Base-by-base conservation (phyloP, 2,888 invertebrate genomes). In the Diadegma fenestrale region DNA sequence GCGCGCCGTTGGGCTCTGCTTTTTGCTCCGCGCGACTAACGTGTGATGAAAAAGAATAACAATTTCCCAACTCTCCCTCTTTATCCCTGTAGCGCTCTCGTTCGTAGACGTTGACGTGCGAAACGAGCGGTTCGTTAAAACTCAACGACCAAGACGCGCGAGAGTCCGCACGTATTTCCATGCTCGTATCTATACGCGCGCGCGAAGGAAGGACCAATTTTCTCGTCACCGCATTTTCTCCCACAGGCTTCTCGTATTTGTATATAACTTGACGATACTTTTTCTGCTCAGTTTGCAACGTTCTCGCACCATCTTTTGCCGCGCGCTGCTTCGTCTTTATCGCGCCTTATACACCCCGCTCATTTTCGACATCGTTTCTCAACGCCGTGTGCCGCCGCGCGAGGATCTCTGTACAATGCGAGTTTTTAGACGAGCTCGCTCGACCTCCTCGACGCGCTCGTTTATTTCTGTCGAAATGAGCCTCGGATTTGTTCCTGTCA, bases 11-110 rank as follows among this genome's bases (percentile, higher is more conserved):
- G 80, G 30, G 58, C 43, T 78, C 19, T 58, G 8, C 33, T 33
- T 33, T 22, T 26, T 54, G 30, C 78, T 30, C 26, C 5, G 64
- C 48, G n/a, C n/a, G 10, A 19, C 43, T 61, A 71, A 79, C 78
- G 78, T 33, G 78, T 33, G 78, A 80, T 73, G 73, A 85, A 85
- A 79, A 85, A 85, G 81, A 85, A 82, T 79, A 82, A 81, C 78
- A 85, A 82, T 81, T 81, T 81, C 64, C 81, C 81, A 81, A 85
- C 73, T 78, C 76, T 17, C 26, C 19, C 30, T 69, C 45, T 30
- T 33, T 45, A 33, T 64, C 22, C 17, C 33, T 63, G 45, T 43
- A 41, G 12, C 37, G 12, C 37, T 30, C 33, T 48, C 63, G 45
- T 51, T 75, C 33, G 41, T 51, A 45, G 48, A 75, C 75, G 85